phyloP scores from a whole-genome alignment of 2,797 vertebrate genomes.

The Gambusia yucatana region DNA sequence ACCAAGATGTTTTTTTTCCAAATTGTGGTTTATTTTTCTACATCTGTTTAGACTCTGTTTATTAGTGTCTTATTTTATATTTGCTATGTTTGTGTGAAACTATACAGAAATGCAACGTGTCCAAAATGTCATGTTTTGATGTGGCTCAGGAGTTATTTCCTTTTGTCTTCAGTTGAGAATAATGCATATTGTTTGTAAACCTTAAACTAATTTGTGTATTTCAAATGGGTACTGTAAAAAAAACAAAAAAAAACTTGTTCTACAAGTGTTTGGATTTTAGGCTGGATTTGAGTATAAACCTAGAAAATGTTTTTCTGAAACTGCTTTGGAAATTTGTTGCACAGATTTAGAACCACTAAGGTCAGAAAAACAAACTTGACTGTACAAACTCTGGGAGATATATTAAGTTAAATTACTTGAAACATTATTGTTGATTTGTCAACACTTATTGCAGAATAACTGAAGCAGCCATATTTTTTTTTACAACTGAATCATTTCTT shows the following conservation, averaged over 20 bases:
- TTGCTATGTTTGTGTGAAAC: neutral
- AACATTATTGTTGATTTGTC: neutral
- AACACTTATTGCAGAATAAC: slow-evolving; percentile 13
- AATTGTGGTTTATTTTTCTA: slow-evolving; percentile 37
- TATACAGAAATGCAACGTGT: neutral
- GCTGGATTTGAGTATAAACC: slow-evolving; percentile 18
- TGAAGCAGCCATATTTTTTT: neutral
- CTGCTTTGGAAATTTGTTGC: slow-evolving; percentile 1
- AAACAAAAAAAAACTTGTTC: neutral
- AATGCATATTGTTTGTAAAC: slow-evolving; percentile 11
- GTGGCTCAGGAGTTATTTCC: slow-evolving; percentile 32
- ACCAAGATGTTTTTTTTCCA: slow-evolving; percentile 14
- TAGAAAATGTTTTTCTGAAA: neutral
- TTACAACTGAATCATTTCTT: neutral
- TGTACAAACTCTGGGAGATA: neutral
- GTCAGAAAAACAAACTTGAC: slow-evolving; percentile 2
- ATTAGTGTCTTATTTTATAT: slow-evolving; percentile 19
- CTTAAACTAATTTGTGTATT: slow-evolving; percentile 11
- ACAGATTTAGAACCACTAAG: neutral
- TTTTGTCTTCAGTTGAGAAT: slow-evolving; percentile 6
- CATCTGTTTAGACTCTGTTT: slow-evolving; percentile 2
- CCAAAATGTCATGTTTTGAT: slow-evolving; percentile 22
- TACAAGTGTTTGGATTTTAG: slow-evolving; percentile 17
- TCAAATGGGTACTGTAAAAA: neutral
- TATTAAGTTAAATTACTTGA: slow-evolving; percentile 5